Conservation (phyloP, 2,113 vertebrate genomes). For the Mola mola region DNA sequence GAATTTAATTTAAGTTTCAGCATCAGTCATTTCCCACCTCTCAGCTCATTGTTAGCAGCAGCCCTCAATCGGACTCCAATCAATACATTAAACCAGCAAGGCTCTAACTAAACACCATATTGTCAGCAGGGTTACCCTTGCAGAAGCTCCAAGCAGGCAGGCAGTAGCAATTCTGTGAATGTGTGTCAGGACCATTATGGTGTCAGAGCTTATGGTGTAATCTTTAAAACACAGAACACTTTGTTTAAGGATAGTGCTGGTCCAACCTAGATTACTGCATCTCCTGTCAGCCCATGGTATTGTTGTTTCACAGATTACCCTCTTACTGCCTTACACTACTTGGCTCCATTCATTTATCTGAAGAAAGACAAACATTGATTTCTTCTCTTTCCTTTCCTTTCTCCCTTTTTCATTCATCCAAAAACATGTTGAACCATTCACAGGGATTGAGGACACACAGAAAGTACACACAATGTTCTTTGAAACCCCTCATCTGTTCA, state of each 20-base stretch:
- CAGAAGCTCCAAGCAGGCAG: conserved; percentile 23
- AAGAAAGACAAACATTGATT: conserved; percentile 73
- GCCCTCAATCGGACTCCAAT: conserved; percentile 65
- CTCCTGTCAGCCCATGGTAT: conserved; percentile 66
- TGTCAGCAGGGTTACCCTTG: conserved; percentile 35
- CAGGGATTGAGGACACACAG: conserved; percentile 46
- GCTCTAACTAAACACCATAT: conserved; percentile 31
- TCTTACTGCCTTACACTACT: conserved; percentile 53
- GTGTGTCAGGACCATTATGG: conserved; percentile 60
- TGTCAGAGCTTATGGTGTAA: conserved; percentile 72
- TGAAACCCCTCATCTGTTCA: neutral
- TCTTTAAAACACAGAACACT: conserved; percentile 69
- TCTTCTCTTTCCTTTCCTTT: conserved; percentile 53
- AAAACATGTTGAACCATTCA: conserved; percentile 39
- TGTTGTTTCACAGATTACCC: conserved; percentile 76
- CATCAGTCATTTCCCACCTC: conserved; percentile 52
- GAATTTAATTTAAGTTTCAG: conserved; percentile 43
- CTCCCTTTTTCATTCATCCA: conserved; percentile 51
- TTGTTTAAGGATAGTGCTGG: conserved; percentile 68
- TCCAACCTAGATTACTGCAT: conserved; percentile 70
- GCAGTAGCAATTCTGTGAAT: conserved; percentile 29
- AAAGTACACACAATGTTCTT: conserved; percentile 38
- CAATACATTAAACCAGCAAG: conserved; percentile 29
- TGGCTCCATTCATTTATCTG: conserved; percentile 68
- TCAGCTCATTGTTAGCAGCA: conserved; percentile 49